Evolutionary conservation across 2,797 vertebrate genomes (phyloP), one percentile per base, ranked within the genome.

Genomic region (Cynodonichthys magdalenae): DNA sequence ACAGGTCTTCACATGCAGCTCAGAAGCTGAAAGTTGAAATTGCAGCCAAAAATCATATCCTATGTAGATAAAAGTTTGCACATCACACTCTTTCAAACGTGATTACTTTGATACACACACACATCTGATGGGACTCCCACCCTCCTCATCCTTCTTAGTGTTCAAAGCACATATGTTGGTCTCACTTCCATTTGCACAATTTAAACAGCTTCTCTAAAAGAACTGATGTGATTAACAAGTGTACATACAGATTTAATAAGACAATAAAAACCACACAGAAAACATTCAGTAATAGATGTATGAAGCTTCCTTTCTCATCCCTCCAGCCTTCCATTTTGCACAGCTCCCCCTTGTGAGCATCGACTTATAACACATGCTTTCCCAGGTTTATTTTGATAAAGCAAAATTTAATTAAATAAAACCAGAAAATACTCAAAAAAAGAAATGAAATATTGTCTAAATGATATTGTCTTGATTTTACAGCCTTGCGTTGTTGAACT

Each of bases 1-100:
- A 94, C 93, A 94, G 86, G 83, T 85, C 91, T 90, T 90, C 87
- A 92, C 93, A 94, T 94, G 93, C 93, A 90, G 90, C 89, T 91
- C 71, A 81, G 82, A 91, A 92, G 84, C 88, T 85, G 85, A 88
- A 75, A 83, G 73, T 80, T 82, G 71, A 87, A 90, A 80, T 76
- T 80, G 88, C 90, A 91, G 89, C 88, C 86, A 84, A 80, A 74
- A 79, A 63, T 53, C 36, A 82, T 71, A 77, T 88, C 84, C 66
- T 69, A 79, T 75, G 71, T 72, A 65, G 59, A 79, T 69, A 83
- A 86, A 77, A 77, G 77, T 57, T 75, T 57, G 51, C 75, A 81
- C 76, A 29, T 77, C 61, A 66, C 59, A n/a, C 64, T 58, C 64
- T 64, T 54, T 59, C 58, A 53, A 63, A 53, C 48, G 66, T 58